These are phyloP conservation scores for Takifugu bimaculatus DNA, from an alignment of 2,113 vertebrate species.

Conservation along the genomic window DNA sequence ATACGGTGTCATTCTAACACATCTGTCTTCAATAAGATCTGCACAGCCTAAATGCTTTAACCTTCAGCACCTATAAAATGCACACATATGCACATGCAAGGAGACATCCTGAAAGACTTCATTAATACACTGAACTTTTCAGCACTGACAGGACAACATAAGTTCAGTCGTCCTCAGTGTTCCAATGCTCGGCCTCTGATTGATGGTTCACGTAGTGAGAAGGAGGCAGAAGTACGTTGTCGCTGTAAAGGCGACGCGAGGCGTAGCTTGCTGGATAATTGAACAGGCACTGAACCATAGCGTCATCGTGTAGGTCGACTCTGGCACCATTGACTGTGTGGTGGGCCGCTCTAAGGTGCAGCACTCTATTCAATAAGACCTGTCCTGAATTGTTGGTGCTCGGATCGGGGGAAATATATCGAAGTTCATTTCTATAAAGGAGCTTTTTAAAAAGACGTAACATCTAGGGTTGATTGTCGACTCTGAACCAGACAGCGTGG, in stretches of 20 bases:
- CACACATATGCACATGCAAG: background rate
- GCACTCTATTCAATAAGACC: slow-evolving; percentile 65
- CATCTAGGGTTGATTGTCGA: too few relatives aligned
- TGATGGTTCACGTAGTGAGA: slow-evolving; percentile 32
- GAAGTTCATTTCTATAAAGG: slow-evolving; percentile 69
- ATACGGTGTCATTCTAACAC: slow-evolving; percentile 13
- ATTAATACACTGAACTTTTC: slow-evolving; percentile 11
- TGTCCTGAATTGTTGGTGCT: slow-evolving; percentile 48
- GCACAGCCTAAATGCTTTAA: slow-evolving; percentile 22
- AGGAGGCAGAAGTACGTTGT: slow-evolving; percentile 38
- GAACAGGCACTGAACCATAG: slow-evolving; percentile 47
- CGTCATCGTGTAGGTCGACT: slow-evolving; percentile 55
- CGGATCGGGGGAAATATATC: slow-evolving; percentile 63
- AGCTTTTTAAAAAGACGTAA: slow-evolving; percentile 55
- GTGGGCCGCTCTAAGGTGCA: slow-evolving; percentile 39
- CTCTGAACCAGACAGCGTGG: too few relatives aligned
- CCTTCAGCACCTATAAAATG: slow-evolving; percentile 33
- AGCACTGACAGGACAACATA: slow-evolving; percentile 5
- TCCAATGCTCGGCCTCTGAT: background rate
- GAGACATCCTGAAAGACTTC: background rate
- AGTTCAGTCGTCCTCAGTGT: slow-evolving; percentile 11
- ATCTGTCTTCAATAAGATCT: slow-evolving; percentile 37
- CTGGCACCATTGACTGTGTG: slow-evolving; percentile 46
- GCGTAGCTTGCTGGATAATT: slow-evolving; percentile 44
- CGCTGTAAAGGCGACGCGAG: slow-evolving; percentile 44